Percentiles rank a stretch among this genome's conserved stretches.
phyloP scores from a whole-genome alignment of 2,113 vertebrate genomes.

The Chaenocephalus aceratus region DNA sequence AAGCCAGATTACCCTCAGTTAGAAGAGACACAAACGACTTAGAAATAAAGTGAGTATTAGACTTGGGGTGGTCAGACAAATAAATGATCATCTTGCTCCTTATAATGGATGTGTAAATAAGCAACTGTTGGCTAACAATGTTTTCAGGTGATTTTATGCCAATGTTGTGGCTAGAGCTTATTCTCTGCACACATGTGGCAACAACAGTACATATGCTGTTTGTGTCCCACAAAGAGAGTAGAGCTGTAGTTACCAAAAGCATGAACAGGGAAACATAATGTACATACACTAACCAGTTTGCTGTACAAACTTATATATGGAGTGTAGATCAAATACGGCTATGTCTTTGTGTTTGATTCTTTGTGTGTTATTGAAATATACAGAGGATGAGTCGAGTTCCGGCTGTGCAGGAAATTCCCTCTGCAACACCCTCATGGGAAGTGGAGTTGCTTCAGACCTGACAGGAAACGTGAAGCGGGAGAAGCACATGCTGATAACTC shows the following conservation, averaged over 20 bases:
- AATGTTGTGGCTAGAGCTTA: not conserved
- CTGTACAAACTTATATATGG: constrained; percentile 1
- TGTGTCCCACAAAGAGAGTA: not conserved
- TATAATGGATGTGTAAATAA: not conserved
- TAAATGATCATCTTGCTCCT: not conserved
- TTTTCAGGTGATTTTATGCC: not conserved
- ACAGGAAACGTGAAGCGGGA: constrained; percentile 24
- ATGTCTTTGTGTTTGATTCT: constrained; percentile 20
- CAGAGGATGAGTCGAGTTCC: constrained; percentile 32
- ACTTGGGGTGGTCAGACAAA: not conserved
- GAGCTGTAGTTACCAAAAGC: not conserved
- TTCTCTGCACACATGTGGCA: not conserved
- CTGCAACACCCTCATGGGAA: constrained; percentile 20
- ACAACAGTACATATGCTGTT: not conserved
- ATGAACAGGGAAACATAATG: not conserved
- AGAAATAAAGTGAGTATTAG: not conserved
- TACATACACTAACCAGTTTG: constrained; percentile 4
- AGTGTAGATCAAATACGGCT: not conserved
- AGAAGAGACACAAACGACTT: not conserved
- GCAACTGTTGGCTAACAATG: not conserved
- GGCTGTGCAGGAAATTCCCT: constrained; percentile 42
- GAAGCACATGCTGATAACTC: constrained; percentile 32
- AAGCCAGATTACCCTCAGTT: not conserved
- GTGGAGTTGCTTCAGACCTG: constrained; percentile 17
- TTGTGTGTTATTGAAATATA: constrained; percentile 40